phyloP scores from a whole-genome alignment of 2,888 invertebrate genomes.

The Panzeria rudis region DNA sequence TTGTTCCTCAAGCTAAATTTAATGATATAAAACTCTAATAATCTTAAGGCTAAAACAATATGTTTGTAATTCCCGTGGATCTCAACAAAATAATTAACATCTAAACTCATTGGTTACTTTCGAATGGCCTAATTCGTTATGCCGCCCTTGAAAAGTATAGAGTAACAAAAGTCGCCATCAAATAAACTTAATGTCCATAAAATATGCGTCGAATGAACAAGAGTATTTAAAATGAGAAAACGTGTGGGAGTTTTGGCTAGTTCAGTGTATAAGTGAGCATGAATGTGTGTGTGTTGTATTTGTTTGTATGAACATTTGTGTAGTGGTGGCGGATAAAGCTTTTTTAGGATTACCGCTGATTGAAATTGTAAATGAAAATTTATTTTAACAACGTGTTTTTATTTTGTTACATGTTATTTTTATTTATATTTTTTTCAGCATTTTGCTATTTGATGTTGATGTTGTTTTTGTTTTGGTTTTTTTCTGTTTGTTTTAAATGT shows the following conservation, averaged over 20 bases:
- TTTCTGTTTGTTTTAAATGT: slow-evolving; percentile 10
- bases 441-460: slow-evolving; percentile 55
- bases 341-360: slow-evolving; percentile 81
- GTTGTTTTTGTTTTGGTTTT: slow-evolving; percentile 1
- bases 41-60: no score
- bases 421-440: not conserved
- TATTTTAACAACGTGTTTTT: slow-evolving; percentile 76
- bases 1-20: no score
- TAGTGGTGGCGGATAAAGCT: slow-evolving; percentile 30
- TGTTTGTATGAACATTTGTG: not conserved
- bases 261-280: not conserved
- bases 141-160: not conserved
- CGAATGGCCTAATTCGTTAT: not conserved
- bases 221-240: slow-evolving; percentile 36
- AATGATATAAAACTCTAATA: no score
- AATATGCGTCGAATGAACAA: slow-evolving; percentile 61
- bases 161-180: slow-evolving; percentile 60
- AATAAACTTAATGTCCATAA: slow-evolving; percentile 71
- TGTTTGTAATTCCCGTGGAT: no score
- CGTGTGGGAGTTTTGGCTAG: slow-evolving; percentile 10
- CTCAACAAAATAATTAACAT: no score
- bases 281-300: not conserved
- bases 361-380: slow-evolving; percentile 83
- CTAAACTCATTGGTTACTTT: not conserved
- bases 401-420: slow-evolving; percentile 59